Conservation (phyloP, 1,140 invertebrate genomes). For the Papilio xuthus region DNA sequence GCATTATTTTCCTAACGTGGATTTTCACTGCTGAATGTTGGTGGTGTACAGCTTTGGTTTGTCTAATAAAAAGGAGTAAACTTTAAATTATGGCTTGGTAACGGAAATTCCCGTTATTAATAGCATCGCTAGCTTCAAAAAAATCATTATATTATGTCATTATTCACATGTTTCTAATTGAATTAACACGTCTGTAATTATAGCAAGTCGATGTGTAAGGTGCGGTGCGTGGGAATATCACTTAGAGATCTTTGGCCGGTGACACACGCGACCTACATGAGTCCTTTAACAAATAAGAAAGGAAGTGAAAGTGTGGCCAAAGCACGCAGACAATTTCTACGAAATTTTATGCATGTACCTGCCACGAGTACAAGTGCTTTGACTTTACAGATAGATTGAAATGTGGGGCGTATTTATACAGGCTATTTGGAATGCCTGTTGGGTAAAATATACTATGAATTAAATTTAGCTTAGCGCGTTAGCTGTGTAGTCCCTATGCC, state of each 20-base stretch:
- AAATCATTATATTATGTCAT: no score
- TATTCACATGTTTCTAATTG: not conserved
- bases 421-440: no score
- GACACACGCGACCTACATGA: slow-evolving; percentile 41
- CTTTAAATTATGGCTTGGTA: no score
- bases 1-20: no score
- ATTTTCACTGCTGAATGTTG: no score
- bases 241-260: slow-evolving; percentile 24
- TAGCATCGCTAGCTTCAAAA: no score
- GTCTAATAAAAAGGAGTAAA: no score
- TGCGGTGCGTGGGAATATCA: slow-evolving; percentile 27
- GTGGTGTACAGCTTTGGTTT: no score
- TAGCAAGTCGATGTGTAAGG: not conserved
- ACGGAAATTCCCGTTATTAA: no score
- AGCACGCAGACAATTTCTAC: slow-evolving; percentile 27
- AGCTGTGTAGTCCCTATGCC: no score
- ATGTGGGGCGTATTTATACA: not conserved
- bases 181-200: slow-evolving; percentile 5
- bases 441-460: not conserved
- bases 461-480: not conserved
- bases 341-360: slow-evolving; percentile 36
- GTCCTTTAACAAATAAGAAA: slow-evolving; percentile 35
- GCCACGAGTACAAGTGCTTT: slow-evolving; percentile 8
- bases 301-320: slow-evolving; percentile 46
- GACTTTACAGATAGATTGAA: not conserved